These are phyloP conservation scores for Platorchestia sp. DNA, from an alignment of 1,140 invertebrate genomes.

Conservation along the genomic window DNA sequence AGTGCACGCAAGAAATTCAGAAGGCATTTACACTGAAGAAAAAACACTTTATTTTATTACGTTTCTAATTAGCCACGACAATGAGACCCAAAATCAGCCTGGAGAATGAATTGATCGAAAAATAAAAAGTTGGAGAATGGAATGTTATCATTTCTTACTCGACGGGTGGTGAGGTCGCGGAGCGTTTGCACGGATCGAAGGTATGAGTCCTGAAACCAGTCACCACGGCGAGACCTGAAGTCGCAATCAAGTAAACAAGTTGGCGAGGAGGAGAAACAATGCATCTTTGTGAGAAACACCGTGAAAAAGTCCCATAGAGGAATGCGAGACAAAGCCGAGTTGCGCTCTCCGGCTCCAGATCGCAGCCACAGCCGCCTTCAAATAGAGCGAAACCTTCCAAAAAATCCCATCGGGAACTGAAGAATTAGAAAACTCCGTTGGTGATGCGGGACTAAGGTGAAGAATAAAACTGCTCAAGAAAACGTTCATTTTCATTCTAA, in stretches of 20 bases:
- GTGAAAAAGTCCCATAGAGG: neutral
- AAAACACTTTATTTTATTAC: neutral
- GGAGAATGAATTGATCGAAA: neutral
- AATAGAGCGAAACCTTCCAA: neutral
- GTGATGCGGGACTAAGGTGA: neutral
- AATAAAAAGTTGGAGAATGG: neutral
- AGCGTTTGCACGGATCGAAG: neutral
- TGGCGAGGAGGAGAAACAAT: conserved; percentile 41
- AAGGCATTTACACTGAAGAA: neutral
- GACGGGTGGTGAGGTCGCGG: neutral
- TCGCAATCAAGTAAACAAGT: conserved; percentile 49
- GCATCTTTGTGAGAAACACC: conserved; percentile 39
- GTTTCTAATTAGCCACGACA: neutral
- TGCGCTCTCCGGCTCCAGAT: neutral
- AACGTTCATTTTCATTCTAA: neutral
- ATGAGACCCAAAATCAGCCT: neutral
- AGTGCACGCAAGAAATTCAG: neutral
- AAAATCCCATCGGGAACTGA: neutral
- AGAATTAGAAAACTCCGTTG: neutral
- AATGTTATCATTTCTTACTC: neutral
- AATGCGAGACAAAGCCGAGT: conserved; percentile 14
- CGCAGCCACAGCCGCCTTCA: neutral
- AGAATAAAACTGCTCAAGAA: neutral
- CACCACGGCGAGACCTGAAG: neutral
- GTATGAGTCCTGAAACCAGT: neutral